A percentile compares a stretch with the other conserved stretches of the same genome.
Conservation (phyloP, 2,888 invertebrate species). For the Caenorhabditis sulstoni region DNA sequence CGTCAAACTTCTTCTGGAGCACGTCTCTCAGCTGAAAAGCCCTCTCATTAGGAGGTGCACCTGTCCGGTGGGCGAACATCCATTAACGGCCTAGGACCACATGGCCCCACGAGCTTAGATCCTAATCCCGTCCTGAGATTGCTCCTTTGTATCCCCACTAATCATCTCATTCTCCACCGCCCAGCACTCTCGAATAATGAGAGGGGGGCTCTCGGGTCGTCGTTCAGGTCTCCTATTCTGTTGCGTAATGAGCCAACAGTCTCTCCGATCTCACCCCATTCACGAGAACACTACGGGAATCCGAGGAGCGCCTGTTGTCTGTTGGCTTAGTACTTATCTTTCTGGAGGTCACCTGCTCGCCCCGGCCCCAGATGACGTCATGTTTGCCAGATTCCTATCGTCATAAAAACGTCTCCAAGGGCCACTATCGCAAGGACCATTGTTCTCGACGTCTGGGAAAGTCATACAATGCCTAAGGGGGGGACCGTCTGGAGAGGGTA, state of each 20-base stretch:
- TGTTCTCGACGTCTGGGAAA: conserved; percentile 1
- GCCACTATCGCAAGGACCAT: too few species aligned
- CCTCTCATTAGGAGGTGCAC: not conserved
- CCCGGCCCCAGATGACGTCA: conserved; percentile 28
- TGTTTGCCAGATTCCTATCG: conserved; percentile 52
- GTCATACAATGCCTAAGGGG: conserved; percentile 1
- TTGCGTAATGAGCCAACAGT: conserved; percentile 40
- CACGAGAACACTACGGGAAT: conserved; percentile 27
- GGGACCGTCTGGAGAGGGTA: conserved; percentile 4
- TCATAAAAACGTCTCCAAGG: conserved; percentile 6
- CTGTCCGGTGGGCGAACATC: conserved; percentile 4
- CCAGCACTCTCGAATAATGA: conserved; percentile 22
- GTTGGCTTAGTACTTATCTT: conserved; percentile 31
- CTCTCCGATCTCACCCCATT: conserved; percentile 35
- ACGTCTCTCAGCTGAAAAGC: conserved; percentile 48
- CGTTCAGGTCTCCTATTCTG: not conserved
- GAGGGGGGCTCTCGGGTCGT: too few species aligned
- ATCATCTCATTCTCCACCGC: conserved; percentile 27
- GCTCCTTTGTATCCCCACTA: conserved; percentile 8
- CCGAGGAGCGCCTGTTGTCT: conserved; percentile 28
- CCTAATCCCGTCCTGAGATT: conserved; percentile 35
- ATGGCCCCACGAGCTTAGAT: conserved; percentile 17
- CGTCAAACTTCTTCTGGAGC: conserved; percentile 16
- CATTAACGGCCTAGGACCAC: not conserved
- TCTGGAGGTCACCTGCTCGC: conserved; percentile 39